phyloP scores from a whole-genome alignment of 2,888 invertebrate genomes.

The Creontiades dilutus region DNA sequence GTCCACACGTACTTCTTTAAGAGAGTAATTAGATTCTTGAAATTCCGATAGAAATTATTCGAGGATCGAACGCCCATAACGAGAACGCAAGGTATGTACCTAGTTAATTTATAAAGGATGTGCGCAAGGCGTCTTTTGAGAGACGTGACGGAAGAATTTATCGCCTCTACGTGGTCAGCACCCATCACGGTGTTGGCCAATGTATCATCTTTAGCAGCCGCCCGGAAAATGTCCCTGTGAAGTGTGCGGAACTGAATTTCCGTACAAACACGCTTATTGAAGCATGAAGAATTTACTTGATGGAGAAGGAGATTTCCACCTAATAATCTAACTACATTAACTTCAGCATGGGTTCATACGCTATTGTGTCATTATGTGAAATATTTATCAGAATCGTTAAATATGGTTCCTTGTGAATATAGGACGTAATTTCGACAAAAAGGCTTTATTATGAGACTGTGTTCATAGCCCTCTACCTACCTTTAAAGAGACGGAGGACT shows the following conservation, averaged over 20 bases:
- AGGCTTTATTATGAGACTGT: too few relatives aligned
- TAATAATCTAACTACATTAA: too few relatives aligned
- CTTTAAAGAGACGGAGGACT: too few relatives aligned
- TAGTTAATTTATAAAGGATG: background rate
- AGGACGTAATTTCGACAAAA: too few relatives aligned
- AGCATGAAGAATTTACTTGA: conserved; percentile 15
- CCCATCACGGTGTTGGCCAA: background rate
- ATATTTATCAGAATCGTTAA: too few relatives aligned
- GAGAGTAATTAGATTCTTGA: background rate
- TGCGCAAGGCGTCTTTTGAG: background rate
- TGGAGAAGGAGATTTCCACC: background rate
- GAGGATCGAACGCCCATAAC: background rate
- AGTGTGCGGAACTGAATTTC: background rate
- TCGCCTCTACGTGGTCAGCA: background rate
- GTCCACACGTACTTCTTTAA: too few relatives aligned
- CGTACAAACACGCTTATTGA: background rate
- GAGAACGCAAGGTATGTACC: background rate
- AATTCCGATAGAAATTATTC: background rate
- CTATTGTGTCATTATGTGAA: too few relatives aligned
- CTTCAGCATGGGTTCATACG: too few relatives aligned
- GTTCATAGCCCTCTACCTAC: too few relatives aligned
- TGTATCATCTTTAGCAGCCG: conserved; percentile 10
- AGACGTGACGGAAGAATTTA: background rate
- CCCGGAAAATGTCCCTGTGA: background rate
- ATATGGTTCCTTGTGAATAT: too few relatives aligned